Conservation (phyloP, 2,888 invertebrate genomes). For the Ormyrus labotus region DNA sequence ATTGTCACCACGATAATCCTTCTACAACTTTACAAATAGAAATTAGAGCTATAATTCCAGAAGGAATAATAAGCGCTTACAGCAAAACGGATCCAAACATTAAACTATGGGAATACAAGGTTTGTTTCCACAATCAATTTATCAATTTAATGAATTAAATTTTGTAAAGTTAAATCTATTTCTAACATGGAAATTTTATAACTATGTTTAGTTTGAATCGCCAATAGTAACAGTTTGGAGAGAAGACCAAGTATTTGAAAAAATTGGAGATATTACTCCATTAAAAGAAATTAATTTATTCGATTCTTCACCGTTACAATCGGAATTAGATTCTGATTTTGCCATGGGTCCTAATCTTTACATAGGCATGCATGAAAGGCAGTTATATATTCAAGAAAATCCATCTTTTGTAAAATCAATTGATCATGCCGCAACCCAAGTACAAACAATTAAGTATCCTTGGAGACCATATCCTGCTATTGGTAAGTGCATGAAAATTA, state of each 20-base stretch:
- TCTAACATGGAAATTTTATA: no score
- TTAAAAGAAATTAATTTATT: conserved; percentile 86
- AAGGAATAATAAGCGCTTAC: conserved; percentile 84
- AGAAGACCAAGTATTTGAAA: conserved; percentile 77
- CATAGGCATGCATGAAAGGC: conserved; percentile 88
- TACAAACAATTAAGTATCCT: conserved; percentile 78
- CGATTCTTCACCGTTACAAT: conserved; percentile 78
- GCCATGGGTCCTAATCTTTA: conserved; percentile 83
- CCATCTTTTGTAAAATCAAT: conserved; percentile 61
- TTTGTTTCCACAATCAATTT: conserved; percentile 66
- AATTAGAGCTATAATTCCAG: conserved; percentile 83
- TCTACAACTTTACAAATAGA: conserved; percentile 74
- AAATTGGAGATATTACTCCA: conserved; percentile 63
- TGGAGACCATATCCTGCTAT: conserved; percentile 85
- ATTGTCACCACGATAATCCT: conserved; percentile 74
- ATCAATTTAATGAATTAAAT: background rate
- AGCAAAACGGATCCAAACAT: conserved; percentile 78
- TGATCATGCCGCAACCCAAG: conserved; percentile 55
- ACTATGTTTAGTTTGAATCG: conserved; percentile 81
- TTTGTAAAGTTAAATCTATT: background rate
- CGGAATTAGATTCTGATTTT: conserved; percentile 75
- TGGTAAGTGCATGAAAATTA: conserved; percentile 66
- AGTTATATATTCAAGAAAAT: conserved; percentile 78
- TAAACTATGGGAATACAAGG: conserved; percentile 87
- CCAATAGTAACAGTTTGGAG: conserved; percentile 94